phyloP scores from a whole-genome alignment of 2,888 invertebrate genomes.

The Antheraea yamamai region DNA sequence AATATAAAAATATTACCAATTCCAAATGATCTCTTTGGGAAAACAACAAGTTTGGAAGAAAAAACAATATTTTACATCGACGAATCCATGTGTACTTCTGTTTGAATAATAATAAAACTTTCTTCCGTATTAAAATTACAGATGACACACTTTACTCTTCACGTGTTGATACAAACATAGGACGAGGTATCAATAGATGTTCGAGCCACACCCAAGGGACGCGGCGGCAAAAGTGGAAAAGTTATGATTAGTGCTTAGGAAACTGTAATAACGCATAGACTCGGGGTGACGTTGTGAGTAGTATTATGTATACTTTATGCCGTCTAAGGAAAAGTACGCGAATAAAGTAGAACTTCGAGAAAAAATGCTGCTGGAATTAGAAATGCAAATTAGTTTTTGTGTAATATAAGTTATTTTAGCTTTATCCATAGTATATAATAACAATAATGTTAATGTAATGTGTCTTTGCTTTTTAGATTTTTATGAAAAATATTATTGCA shows the following conservation, averaged over 20 bases:
- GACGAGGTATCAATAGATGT: not conserved
- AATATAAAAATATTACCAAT: too few species aligned
- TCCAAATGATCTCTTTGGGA: too few species aligned
- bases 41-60: too few species aligned
- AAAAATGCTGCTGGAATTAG: not conserved
- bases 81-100: too few species aligned
- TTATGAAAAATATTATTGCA: too few species aligned
- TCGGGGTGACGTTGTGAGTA: not conserved
- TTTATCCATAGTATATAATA: too few species aligned
- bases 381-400: not conserved
- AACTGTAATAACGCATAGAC: not conserved
- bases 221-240: constrained; percentile 11
- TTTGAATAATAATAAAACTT: too few species aligned
- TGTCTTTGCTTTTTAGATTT: too few species aligned
- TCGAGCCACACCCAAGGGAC: constrained; percentile 17
- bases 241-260: constrained; percentile 17
- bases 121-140: too few species aligned
- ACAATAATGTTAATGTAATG: too few species aligned
- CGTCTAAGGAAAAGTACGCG: constrained; percentile 3
- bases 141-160: not conserved
- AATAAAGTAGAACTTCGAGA: not conserved
- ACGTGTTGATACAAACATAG: not conserved
- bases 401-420: too few species aligned
- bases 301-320: not conserved
- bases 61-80: too few species aligned